Conservation (phyloP, 2,888 invertebrate species). For the Hyalella azteca region DNA sequence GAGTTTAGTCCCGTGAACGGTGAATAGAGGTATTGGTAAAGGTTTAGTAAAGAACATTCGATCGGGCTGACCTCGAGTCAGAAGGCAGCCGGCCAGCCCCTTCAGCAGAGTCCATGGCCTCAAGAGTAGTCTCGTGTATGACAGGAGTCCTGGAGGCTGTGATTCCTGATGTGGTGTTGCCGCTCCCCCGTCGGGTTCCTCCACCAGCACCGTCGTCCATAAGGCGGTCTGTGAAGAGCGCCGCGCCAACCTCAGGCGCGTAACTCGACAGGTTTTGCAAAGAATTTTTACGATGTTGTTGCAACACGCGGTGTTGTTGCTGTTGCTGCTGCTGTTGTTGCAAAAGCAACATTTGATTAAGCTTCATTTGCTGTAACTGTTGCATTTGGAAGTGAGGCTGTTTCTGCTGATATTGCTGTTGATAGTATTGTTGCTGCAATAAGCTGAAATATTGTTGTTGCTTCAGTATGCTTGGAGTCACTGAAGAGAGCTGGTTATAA, state of each 20-base stretch:
- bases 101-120: not conserved
- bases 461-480: not conserved
- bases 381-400: constrained; percentile 1
- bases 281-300: constrained; percentile 20
- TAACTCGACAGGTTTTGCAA: constrained; percentile 7
- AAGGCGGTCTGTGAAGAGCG: constrained; percentile 16
- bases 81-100: not conserved
- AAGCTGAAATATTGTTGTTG: constrained; percentile 16
- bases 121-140: constrained; percentile 15
- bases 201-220: not conserved
- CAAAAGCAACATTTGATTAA: constrained; percentile 1
- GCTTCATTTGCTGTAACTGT: constrained; percentile 12
- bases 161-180: not conserved
- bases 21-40: too few relatives aligned
- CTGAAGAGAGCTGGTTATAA: not conserved
- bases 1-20: too few relatives aligned
- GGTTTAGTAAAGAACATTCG: too few relatives aligned
- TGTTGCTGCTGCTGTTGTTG: constrained; percentile 28
- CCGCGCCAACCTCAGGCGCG: not conserved
- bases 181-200: not conserved
- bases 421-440: constrained; percentile 14
- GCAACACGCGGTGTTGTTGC: constrained; percentile 15
- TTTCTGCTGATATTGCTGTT: constrained; percentile 8
- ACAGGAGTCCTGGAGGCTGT: constrained; percentile 10
- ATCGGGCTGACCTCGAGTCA: not conserved